These are phyloP conservation scores for Australoheros scitulus DNA, from an alignment of 2,113 vertebrate genomes.

Conservation along the genomic window DNA sequence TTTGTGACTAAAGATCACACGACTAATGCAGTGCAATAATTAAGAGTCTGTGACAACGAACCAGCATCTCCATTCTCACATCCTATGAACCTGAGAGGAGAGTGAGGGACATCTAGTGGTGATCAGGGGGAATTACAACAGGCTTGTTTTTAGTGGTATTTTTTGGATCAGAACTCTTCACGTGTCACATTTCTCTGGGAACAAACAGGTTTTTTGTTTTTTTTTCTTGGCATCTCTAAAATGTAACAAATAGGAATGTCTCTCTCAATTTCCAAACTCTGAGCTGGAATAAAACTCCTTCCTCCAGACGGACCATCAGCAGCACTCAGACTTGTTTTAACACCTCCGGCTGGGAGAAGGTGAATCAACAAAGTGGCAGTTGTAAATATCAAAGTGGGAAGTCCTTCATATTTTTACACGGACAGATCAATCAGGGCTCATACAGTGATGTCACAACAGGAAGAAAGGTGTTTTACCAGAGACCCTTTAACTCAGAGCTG, in stretches of 20 bases:
- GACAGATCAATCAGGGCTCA: constrained; percentile 57
- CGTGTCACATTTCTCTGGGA: neutral
- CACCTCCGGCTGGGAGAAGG: constrained; percentile 1
- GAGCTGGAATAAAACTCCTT: constrained; percentile 22
- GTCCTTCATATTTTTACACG: constrained; percentile 60
- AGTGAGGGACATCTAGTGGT: constrained; percentile 27
- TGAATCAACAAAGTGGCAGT: neutral
- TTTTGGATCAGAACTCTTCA: constrained; percentile 23
- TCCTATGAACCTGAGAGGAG: neutral
- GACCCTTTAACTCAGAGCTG: constrained; percentile 42
- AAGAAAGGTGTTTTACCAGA: constrained; percentile 12
- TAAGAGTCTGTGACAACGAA: neutral
- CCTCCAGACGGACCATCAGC: neutral
- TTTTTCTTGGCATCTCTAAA: neutral
- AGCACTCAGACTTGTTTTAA: constrained; percentile 10
- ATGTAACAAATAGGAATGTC: neutral
- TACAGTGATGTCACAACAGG: constrained; percentile 53
- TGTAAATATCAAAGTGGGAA: constrained; percentile 62
- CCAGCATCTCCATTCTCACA: neutral
- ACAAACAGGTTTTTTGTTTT: neutral
- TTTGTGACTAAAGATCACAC: neutral
- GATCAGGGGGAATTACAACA: neutral
- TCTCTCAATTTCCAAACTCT: neutral
- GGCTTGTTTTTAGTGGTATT: neutral
- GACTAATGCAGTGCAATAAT: neutral